phyloP scores from a whole-genome alignment of 2,888 invertebrate genomes.

The Congeria kusceri region DNA sequence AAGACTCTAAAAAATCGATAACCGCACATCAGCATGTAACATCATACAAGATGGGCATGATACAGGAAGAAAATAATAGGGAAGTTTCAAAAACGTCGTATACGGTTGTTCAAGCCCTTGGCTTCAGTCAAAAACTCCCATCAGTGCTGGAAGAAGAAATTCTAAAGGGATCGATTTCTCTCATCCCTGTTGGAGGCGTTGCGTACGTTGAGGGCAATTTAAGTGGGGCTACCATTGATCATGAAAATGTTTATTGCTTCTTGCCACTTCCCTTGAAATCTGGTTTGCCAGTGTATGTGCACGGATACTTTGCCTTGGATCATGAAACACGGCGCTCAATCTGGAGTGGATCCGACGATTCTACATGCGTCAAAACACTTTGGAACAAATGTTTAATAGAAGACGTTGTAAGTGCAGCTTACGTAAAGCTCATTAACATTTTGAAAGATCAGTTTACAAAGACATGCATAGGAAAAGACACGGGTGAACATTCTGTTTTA shows the following conservation, averaged over 20 bases:
- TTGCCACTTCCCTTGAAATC: slow-evolving; percentile 70
- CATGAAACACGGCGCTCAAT: slow-evolving; percentile 68
- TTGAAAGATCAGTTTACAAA: no score
- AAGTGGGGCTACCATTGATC: no score
- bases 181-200: background rate
- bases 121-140: background rate
- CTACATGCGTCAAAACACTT: background rate
- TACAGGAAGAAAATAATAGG: no score
- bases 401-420: background rate
- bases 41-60: no score
- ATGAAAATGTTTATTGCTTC: slow-evolving; percentile 70
- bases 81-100: background rate
- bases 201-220: no score
- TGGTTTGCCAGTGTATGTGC: slow-evolving; percentile 71
- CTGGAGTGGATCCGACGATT: slow-evolving; percentile 36
- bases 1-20: no score
- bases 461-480: no score
- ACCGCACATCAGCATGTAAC: no score
- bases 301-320: slow-evolving; percentile 76
- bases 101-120: background rate
- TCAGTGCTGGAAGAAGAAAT: background rate
- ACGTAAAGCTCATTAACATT: background rate
- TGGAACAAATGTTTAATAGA: background rate
- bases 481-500: no score
- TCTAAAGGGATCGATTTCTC: background rate